These are phyloP conservation scores for Marmota flaviventris DNA, from an alignment of 2,113 vertebrate species.

Conservation along the genomic window DNA sequence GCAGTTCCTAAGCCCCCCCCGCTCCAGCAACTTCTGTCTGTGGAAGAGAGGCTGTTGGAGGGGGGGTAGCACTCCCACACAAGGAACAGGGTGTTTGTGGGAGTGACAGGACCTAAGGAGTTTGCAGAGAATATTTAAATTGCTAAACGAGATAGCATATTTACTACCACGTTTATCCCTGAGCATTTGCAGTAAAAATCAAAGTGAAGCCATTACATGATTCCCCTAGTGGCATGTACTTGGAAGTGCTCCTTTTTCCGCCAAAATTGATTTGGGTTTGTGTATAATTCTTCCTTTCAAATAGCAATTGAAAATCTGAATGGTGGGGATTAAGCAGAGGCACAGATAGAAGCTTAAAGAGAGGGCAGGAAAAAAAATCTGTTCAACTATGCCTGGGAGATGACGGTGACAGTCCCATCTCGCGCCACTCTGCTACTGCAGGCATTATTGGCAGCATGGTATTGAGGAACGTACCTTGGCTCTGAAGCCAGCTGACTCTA, in stretches of 20 bases:
- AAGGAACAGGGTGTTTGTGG: background rate
- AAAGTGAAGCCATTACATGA: constrained; percentile 71
- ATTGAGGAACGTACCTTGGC: background rate
- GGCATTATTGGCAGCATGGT: background rate
- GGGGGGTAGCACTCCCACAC: background rate
- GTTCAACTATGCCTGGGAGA: background rate
- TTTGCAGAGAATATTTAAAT: constrained; percentile 69
- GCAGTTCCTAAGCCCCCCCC: too few relatives aligned
- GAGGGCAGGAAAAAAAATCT: constrained; percentile 1
- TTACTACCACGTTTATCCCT: constrained; percentile 70
- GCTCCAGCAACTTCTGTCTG: background rate
- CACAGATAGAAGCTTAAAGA: background rate
- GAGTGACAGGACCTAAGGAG: constrained; percentile 64
- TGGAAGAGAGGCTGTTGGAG: background rate
- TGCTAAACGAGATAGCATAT: constrained; percentile 71
- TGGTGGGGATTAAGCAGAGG: constrained; percentile 34
- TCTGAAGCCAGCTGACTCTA: constrained; percentile 6
- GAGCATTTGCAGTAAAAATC: constrained; percentile 79
- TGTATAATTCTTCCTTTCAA: constrained; percentile 74
- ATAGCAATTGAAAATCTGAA: constrained; percentile 63
- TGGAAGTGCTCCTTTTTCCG: constrained; percentile 71
- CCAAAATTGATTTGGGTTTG: constrained; percentile 74
- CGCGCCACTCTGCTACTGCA: background rate
- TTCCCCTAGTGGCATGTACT: constrained; percentile 57
- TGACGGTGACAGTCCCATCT: too few relatives aligned